Conservation (phyloP, 1,140 invertebrate genomes). For the Branchinecta lynchi region DNA sequence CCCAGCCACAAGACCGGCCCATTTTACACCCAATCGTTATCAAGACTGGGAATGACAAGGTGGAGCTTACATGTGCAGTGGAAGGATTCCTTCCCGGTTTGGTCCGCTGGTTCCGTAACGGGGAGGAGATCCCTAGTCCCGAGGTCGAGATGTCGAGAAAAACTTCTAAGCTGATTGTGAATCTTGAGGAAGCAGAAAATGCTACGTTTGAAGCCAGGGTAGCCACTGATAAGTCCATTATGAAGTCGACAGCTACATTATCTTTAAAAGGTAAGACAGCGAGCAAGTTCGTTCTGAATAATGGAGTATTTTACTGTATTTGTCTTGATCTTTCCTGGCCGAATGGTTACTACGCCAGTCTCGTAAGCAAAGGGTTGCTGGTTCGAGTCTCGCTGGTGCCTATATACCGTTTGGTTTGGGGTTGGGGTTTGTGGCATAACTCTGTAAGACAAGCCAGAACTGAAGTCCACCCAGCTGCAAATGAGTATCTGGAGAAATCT, state of each 20-base stretch:
- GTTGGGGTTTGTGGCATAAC: too few species aligned
- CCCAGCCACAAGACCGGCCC: background rate
- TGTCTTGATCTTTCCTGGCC: too few species aligned
- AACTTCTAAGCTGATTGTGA: background rate
- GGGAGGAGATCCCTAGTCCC: background rate
- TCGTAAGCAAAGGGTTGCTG: too few species aligned
- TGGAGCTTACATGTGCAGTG: background rate
- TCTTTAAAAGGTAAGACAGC: too few species aligned
- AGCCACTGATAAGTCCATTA: background rate
- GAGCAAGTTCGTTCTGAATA: too few species aligned
- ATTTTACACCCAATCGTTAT: background rate
- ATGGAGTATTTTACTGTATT: too few species aligned
- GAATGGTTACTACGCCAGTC: too few species aligned
- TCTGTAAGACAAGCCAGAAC: too few species aligned
- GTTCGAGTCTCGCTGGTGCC: too few species aligned
- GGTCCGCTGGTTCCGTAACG: background rate
- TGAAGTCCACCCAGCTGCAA: too few species aligned
- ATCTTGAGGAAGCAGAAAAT: background rate
- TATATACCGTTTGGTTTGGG: too few species aligned
- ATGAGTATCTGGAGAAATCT: too few species aligned
- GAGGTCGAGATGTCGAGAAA: background rate
- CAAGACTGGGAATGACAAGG: background rate
- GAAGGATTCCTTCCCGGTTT: background rate
- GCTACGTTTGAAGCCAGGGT: conserved; percentile 8
- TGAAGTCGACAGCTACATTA: background rate